Evolutionary conservation across 2,797 vertebrate species (phyloP), one percentile per base, ranked within the genome.

Genomic region (Nannoperca australis): DNA sequence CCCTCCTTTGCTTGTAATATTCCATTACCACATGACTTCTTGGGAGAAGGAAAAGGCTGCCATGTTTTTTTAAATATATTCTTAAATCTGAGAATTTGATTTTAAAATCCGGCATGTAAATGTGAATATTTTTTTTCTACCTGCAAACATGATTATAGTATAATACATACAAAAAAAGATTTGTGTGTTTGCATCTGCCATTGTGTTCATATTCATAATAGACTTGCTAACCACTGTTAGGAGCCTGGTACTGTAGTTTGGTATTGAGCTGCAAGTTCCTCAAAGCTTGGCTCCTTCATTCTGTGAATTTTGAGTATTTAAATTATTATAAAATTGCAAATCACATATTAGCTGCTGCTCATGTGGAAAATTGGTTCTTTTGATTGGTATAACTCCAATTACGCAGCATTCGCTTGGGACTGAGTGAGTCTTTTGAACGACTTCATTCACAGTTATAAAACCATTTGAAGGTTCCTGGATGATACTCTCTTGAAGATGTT

Each of bases 301-400:
- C 53, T 24, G 54, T 84, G 27, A 81, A 15, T 56, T 80, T 62
- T 27, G 10, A 81, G 45, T 32, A 36, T 79, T 76, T 59, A 72
- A 85, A 78, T 83, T 42, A 86, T 85, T 72, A 64, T 79, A 70
- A 73, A 85, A 70, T 67, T 58, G 59, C 70, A 73, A 86, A 81
- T 90, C 69, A 77, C 71, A 71, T 36, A 87, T 90, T 90, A 87
- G 81, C 79, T 82, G 77, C 76, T 65, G 73, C 79, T 89, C 88
- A 85, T 88, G 88, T 92, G 89, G 83, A 92, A 93, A 92, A 94
- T 92, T 80, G 65, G 62, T 70, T 89, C 79, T 69, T 91, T 88
- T 89, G 66, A 89, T 88, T 88, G 65, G 55, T 85, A 2, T 49
- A 82, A 83, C 77, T 88, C 67, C 62, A 91, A 88, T 92, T 90